A percentile compares a stretch with the other conserved stretches of the same genome.
Conservation (phyloP, 2,113 vertebrate species). For the Sus scrofa region T2T-Sscrofa CM000830.6:21483501-21484000, state of each 20-base stretch:
- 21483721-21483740: not conserved
- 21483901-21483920: not conserved
- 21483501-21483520: not conserved
- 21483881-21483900: not conserved
- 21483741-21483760: not conserved
- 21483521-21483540: not conserved
- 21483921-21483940: not conserved
- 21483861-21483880: not conserved
- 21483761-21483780: slow-evolving; percentile 23
- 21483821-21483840: not conserved
- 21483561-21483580: not conserved
- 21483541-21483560: not conserved
- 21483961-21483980: not conserved
- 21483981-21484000: not conserved
- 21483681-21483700: not conserved
- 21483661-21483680: slow-evolving; percentile 13
- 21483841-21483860: not conserved
- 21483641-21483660: not conserved
- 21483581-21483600: slow-evolving; percentile 7
- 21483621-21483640: slow-evolving; percentile 6
- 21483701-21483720: not conserved
- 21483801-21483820: not conserved
- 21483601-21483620: not conserved
- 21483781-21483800: not conserved
- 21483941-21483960: not conserved